These are phyloP conservation scores for Elaeidobius kamerunicus DNA, from an alignment of 2,888 invertebrate genomes.

Conservation along the genomic window DNA sequence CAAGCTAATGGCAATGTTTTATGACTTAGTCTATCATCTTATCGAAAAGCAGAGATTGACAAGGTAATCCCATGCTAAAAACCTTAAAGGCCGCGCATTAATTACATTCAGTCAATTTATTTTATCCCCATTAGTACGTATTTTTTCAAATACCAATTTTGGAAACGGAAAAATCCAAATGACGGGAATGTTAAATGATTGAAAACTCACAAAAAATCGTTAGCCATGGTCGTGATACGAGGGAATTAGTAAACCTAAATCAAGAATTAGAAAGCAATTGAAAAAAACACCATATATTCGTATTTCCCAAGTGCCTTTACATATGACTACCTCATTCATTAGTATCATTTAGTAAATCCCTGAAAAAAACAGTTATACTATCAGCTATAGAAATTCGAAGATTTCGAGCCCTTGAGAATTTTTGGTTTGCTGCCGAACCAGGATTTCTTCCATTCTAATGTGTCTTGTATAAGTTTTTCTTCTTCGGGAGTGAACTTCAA, in stretches of 20 bases:
- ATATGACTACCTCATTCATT: too few species aligned
- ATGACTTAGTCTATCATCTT: slow-evolving; percentile 1
- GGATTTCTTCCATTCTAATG: slow-evolving; percentile 71
- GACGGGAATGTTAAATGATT: too few species aligned
- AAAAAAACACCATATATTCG: too few species aligned
- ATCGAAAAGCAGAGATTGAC: not conserved
- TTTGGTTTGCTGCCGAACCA: slow-evolving; percentile 65
- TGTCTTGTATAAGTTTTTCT: slow-evolving; percentile 78
- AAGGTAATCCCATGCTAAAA: not conserved
- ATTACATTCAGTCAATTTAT: too few species aligned
- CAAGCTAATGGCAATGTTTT: slow-evolving; percentile 14
- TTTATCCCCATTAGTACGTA: too few species aligned
- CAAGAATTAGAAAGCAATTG: too few species aligned
- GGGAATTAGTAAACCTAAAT: too few species aligned
- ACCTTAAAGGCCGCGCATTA: too few species aligned
- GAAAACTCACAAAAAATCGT: too few species aligned
- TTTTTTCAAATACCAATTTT: too few species aligned
- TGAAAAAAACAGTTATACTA: slow-evolving; percentile 43
- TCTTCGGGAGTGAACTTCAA: slow-evolving; percentile 83
- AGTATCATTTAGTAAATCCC: not conserved
- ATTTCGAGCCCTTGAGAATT: slow-evolving; percentile 52
- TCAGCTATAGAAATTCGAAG: slow-evolving; percentile 60
- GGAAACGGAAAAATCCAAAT: too few species aligned
- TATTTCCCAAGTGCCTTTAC: not conserved
- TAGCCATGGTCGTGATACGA: too few species aligned